Conservation (phyloP, 2,113 vertebrate genomes). For the Notothenia coriiceps region DNA sequence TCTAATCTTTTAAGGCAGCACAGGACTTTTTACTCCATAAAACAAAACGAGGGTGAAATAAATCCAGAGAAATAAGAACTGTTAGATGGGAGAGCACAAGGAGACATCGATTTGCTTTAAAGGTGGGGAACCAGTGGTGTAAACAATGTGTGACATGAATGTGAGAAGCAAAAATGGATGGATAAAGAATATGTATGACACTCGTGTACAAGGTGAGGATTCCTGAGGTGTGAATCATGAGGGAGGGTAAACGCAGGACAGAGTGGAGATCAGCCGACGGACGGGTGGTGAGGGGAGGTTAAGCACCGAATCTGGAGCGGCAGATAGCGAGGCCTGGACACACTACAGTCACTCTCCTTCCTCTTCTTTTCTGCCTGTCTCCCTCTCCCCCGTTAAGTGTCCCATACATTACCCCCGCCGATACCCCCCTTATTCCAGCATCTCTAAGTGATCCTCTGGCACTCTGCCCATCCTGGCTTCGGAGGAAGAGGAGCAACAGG, state of each 20-base stretch:
- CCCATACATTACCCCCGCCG: constrained; percentile 65
- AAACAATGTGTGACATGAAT: not conserved
- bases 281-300: constrained; percentile 20
- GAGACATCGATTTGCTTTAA: not conserved
- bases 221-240: constrained; percentile 1
- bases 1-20: not conserved
- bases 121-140: not conserved
- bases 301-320: constrained; percentile 52
- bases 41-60: not conserved
- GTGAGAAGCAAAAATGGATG: not conserved
- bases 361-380: not conserved
- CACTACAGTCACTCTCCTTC: constrained; percentile 51
- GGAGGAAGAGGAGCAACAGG: constrained; percentile 38
- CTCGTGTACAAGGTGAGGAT: not conserved
- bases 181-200: not conserved
- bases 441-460: constrained; percentile 82
- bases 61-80: not conserved
- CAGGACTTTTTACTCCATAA: not conserved
- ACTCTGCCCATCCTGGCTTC: constrained; percentile 63
- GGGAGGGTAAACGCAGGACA: too few relatives aligned
- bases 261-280: constrained; percentile 3
- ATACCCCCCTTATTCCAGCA: constrained; percentile 33
- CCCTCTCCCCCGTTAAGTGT: constrained; percentile 27
- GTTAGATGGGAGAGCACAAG: not conserved
- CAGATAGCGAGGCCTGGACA: constrained; percentile 51